Percentiles rank a stretch among this genome's conserved stretches.
Evolutionary conservation across 2,797 vertebrate species (phyloP).

Genomic region (Anas bernieri): DNA sequence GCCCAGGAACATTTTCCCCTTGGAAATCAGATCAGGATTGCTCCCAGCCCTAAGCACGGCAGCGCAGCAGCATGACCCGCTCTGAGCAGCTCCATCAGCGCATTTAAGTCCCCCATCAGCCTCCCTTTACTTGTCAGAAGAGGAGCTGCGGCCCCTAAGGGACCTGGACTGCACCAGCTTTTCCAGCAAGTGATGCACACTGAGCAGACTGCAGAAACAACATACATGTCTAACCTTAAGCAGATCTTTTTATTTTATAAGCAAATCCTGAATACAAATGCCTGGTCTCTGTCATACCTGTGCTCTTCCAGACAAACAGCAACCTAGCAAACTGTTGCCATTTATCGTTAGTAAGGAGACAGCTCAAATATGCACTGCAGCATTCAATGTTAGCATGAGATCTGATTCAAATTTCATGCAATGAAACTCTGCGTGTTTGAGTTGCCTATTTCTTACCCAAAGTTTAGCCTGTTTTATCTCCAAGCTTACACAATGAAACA

Average conservation of each 20-base stretch:
- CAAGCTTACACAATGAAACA: not conserved
- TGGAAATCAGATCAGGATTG: too few relatives aligned
- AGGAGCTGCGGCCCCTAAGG: not conserved
- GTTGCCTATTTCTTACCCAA: not conserved
- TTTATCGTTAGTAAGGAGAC: not conserved
- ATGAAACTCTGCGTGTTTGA: not conserved
- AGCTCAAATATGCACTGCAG: rapidly evolving
- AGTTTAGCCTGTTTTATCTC: not conserved
- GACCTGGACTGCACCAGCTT: rapidly evolving
- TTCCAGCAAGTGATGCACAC: rapidly evolving
- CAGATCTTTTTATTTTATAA: not conserved
- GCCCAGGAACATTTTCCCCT: too few relatives aligned
- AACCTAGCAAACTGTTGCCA: rapidly evolving
- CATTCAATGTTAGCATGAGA: not conserved
- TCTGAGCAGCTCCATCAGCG: not conserved
- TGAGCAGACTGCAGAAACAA: not conserved
- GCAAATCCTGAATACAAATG: too few relatives aligned
- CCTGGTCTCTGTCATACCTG: not conserved
- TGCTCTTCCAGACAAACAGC: not conserved
- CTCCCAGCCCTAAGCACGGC: not conserved
- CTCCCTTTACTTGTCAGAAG: not conserved
- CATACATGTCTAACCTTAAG: not conserved
- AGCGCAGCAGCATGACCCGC: not conserved
- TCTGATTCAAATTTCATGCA: not conserved
- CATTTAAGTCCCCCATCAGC: not conserved